These are phyloP conservation scores for Empis stercorea DNA, from an alignment of 2,888 invertebrate species.

Conservation along the genomic window DNA sequence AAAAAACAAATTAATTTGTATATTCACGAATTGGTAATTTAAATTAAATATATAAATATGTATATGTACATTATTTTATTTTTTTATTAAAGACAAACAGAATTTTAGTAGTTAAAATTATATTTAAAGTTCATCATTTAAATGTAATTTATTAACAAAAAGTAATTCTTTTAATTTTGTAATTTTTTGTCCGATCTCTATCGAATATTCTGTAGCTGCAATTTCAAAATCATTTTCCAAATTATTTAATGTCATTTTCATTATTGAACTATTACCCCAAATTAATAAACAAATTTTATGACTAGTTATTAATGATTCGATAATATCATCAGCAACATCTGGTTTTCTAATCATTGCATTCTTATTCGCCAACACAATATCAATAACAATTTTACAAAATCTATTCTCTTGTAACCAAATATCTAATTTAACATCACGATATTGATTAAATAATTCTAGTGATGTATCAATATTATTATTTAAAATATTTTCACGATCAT, in stretches of 20 bases:
- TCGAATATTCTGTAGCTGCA: slow-evolving; percentile 26
- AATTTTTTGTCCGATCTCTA: slow-evolving; percentile 25
- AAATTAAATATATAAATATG: too few species aligned
- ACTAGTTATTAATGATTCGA: slow-evolving; percentile 20
- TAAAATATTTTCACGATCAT: slow-evolving; percentile 32
- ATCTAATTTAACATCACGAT: slow-evolving; percentile 23
- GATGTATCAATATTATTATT: slow-evolving; percentile 12
- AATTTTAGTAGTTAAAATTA: too few species aligned
- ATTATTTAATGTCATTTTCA: slow-evolving; percentile 25
- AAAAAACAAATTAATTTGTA: too few species aligned
- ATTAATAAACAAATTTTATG: slow-evolving; percentile 19
- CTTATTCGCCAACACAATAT: slow-evolving; percentile 21
- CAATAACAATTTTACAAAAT: slow-evolving; percentile 24
- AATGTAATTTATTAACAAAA: not conserved
- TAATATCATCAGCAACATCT: slow-evolving; percentile 26
- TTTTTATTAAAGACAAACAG: too few species aligned
- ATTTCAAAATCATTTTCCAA: slow-evolving; percentile 22
- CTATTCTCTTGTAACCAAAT: slow-evolving; percentile 24
- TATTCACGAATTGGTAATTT: too few species aligned
- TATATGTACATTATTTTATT: too few species aligned
- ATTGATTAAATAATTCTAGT: slow-evolving; percentile 21
- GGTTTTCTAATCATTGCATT: slow-evolving; percentile 24
- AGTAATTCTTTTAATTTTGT: slow-evolving; percentile 7
- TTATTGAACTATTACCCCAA: slow-evolving; percentile 24
- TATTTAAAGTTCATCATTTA: not conserved